These are phyloP conservation scores for Neopipo cinnamomea DNA, from an alignment of 2,113 vertebrate genomes.

Conservation along the genomic window DNA sequence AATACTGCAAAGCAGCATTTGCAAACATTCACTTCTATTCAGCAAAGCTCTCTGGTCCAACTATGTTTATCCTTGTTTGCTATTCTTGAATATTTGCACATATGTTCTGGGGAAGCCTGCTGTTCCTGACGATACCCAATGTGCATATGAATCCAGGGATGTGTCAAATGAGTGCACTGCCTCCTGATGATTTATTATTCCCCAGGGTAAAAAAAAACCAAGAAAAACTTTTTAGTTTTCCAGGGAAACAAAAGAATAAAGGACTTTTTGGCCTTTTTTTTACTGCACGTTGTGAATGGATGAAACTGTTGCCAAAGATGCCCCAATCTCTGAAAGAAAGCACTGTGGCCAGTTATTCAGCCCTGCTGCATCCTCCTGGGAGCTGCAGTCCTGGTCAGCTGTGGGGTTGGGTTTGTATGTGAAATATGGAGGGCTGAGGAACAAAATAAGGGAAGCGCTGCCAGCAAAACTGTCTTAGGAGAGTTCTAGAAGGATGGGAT, in stretches of 20 bases:
- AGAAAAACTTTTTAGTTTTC: not conserved
- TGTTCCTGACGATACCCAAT: not conserved
- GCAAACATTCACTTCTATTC: not conserved
- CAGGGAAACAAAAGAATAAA: not conserved
- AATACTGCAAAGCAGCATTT: constrained; percentile 11
- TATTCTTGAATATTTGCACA: constrained; percentile 62
- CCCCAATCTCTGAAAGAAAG: not conserved
- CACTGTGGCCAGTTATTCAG: fast-evolving
- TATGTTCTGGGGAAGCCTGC: constrained; percentile 62
- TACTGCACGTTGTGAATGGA: not conserved
- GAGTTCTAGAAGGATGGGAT: not conserved
- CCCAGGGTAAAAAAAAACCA: not conserved
- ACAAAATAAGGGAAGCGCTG: not conserved
- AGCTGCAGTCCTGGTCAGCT: not conserved
- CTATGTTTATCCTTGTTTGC: constrained; percentile 58
- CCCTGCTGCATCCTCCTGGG: not conserved
- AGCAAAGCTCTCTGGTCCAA: not conserved
- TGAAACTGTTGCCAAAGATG: not conserved
- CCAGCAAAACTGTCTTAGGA: not conserved
- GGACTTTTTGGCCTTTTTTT: not conserved
- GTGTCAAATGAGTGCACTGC: not conserved
- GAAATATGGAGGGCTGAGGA: not conserved
- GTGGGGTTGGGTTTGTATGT: not conserved
- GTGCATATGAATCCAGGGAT: constrained; percentile 2
- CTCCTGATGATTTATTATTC: constrained; percentile 11